A percentile compares a stretch with the other conserved stretches of the same genome.
Conservation (phyloP, 92 coral and sea anemone genomes). For the Porites rus region DNA sequence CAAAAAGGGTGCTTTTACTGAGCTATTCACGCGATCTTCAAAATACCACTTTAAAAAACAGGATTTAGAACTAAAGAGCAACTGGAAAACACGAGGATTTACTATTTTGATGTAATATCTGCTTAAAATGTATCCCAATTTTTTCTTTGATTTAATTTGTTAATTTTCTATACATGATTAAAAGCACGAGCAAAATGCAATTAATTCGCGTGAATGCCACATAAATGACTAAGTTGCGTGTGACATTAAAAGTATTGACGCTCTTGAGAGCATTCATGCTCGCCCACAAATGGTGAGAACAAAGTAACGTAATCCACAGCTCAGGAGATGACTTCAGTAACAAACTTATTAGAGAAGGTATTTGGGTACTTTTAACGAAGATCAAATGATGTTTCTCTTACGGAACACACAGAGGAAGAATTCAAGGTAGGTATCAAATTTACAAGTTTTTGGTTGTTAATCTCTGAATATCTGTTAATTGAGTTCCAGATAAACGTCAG, state of each 20-base stretch:
- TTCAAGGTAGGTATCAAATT: neutral
- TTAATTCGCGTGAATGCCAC: neutral
- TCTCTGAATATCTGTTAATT: conserved; percentile 19
- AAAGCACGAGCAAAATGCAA: neutral
- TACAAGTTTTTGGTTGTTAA: conserved; percentile 14
- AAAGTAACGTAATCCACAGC: neutral
- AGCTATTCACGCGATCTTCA: conserved; percentile 17
- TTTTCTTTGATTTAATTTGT: neutral
- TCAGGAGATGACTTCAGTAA: too few species aligned
- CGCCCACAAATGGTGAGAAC: neutral
- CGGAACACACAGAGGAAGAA: too few species aligned
- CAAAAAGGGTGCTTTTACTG: conserved; percentile 32
- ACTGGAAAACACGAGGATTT: neutral
- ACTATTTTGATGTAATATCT: neutral
- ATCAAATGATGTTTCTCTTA: too few species aligned
- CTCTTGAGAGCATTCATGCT: neutral
- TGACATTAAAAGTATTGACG: neutral
- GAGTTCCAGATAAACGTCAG: conserved; percentile 22
- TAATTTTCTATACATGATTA: neutral
- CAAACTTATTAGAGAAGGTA: too few species aligned
- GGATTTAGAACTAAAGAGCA: neutral
- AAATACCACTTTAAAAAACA: neutral
- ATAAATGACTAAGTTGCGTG: neutral
- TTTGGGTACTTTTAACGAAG: too few species aligned
- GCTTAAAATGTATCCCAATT: conserved; percentile 5